Evolutionary conservation across 2,797 vertebrate species (phyloP).

Genomic region (Aselliscus stoliczkanus): DNA sequence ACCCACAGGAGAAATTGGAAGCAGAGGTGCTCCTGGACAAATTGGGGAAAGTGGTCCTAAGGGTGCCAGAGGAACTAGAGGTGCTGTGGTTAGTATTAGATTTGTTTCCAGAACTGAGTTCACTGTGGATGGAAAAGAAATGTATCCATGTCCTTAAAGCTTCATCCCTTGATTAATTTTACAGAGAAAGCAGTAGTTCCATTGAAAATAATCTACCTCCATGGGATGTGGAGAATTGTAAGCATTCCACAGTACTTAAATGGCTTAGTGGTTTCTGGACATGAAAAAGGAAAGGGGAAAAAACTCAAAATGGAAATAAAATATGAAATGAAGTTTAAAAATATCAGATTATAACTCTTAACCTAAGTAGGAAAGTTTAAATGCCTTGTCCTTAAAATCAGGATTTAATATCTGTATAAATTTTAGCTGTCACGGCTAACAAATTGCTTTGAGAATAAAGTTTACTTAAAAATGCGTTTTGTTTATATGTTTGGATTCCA

Average conservation of each 20-base stretch:
- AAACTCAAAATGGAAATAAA: slow-evolving; percentile 68
- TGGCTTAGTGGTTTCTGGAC: slow-evolving; percentile 75
- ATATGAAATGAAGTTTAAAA: slow-evolving; percentile 57
- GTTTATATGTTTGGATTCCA: background rate
- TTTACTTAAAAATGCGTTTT: slow-evolving; percentile 40
- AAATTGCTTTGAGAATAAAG: slow-evolving; percentile 48
- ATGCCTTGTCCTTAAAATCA: slow-evolving; percentile 20
- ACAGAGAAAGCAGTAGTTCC: slow-evolving; percentile 66
- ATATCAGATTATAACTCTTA: slow-evolving; percentile 53
- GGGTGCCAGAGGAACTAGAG: slow-evolving; percentile 94
- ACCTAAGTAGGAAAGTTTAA: slow-evolving; percentile 51
- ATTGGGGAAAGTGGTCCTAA: slow-evolving; percentile 89
- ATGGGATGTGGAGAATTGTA: slow-evolving; percentile 52
- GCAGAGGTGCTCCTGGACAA: slow-evolving; percentile 85
- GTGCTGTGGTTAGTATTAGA: slow-evolving; percentile 84
- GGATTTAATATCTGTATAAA: slow-evolving; percentile 48
- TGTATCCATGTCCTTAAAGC: slow-evolving; percentile 41
- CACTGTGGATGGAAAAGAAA: slow-evolving; percentile 64
- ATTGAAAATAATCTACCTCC: slow-evolving; percentile 69
- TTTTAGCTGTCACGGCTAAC: background rate
- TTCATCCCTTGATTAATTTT: slow-evolving; percentile 71
- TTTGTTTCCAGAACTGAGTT: slow-evolving; percentile 61
- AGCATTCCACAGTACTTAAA: slow-evolving; percentile 69
- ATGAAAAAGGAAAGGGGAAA: slow-evolving; percentile 29
- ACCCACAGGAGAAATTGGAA: slow-evolving; percentile 87